Base-by-base conservation (phyloP, 2,888 invertebrate genomes). In the Tuta absoluta region DNA sequence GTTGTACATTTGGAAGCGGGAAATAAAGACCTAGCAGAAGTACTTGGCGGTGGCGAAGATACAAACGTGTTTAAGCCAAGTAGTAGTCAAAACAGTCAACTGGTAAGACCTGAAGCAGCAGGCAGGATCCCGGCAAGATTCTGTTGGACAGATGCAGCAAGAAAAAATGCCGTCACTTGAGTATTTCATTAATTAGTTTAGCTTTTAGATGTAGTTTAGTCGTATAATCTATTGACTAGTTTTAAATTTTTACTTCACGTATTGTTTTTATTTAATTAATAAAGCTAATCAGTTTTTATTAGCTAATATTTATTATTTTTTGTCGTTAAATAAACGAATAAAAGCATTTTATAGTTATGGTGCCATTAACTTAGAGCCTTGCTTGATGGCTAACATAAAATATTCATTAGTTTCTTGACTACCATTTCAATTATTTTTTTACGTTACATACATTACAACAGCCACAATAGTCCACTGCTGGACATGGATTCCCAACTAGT, bases 91-190 rank as follows among this genome's bases (percentile, higher is more conserved):
- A n/a, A 12, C 2, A 37, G 37, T 21, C 51, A 33, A 33, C 1
- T 56, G 21, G 33, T 62, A 14, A 23, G 48, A 68, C 71, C 80
- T 28, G 85, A 85, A 21, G 78, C 75, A 33, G 75, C 78, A 0
- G 82, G 81, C 17, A 81, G 84, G 64, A 74, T 86, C 1, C 89
- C 91, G 17, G 79, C 84, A 28, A 77, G 83, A 53, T 91, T 86
- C 71, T 90, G 90, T 68, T 91, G 91, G 91, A 90, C 89, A 0
- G 91, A 90, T 66, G 75, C 80, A 1, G 75, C 63, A 66, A 77
- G 69, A 68, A 77, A 75, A 41, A 58, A 41, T 48, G 24, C 17
- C 58, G 17, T 51, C 28, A 19, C 24, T 56, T 58, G 21, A 60
- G 17, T 51, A 45, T 63, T 33, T 48, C 61, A 17, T 24, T 62